These are phyloP conservation scores for Isichthys henryi DNA, from an alignment of 2,113 vertebrate genomes.

Conservation along the genomic window DNA sequence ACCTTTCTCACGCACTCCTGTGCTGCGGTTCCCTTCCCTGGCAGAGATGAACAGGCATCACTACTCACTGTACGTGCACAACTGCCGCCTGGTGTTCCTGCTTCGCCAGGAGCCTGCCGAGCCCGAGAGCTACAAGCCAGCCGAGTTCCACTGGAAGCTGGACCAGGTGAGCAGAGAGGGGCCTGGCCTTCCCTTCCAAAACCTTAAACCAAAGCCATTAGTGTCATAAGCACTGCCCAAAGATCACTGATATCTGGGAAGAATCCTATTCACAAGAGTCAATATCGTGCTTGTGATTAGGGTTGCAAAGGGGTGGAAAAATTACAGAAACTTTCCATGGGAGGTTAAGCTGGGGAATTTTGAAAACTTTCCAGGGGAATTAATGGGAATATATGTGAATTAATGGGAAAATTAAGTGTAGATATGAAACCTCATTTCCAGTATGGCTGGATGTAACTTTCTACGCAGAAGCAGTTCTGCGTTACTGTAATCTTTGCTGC, in stretches of 20 bases:
- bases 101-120: slow-evolving; percentile 82
- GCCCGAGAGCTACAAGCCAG: slow-evolving; percentile 78
- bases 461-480: not conserved
- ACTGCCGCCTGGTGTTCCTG: slow-evolving; percentile 84
- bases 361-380: too few species aligned
- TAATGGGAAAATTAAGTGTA: not conserved
- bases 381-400: too few species aligned
- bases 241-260: not conserved
- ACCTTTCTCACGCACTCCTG: not conserved
- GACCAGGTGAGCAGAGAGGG: slow-evolving; percentile 68
- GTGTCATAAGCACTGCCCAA: not conserved
- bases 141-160: slow-evolving; percentile 96
- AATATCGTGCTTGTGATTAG: not conserved
- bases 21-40: not conserved
- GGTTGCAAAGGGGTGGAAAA: too few species aligned
- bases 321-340: too few species aligned
- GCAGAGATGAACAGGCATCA: slow-evolving; percentile 94
- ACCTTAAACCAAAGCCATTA: not conserved
- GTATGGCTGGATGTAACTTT: not conserved
- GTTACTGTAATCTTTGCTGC: not conserved
- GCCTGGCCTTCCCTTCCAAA: not conserved
- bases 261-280: not conserved
- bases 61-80: slow-evolving; percentile 84
- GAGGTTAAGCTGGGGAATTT: too few species aligned
- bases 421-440: not conserved